Evolutionary conservation across 2,797 vertebrate genomes (phyloP).

Genomic region (Fundulus diaphanus): DNA sequence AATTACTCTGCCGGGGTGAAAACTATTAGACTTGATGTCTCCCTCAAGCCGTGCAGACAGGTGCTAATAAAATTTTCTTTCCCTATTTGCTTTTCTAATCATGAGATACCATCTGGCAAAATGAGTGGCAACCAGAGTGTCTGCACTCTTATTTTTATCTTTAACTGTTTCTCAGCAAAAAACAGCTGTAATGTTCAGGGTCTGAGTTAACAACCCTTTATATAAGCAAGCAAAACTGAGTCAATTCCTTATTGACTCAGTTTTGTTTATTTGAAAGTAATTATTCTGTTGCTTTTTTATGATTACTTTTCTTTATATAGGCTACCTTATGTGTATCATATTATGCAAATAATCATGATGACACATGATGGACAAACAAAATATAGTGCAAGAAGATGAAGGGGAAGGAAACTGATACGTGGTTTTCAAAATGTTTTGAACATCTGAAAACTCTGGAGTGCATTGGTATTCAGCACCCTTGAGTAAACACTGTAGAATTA

Average conservation of each 20-base stretch:
- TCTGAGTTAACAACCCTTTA: slow-evolving; percentile 18
- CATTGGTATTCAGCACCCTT: not conserved
- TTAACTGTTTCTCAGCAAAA: slow-evolving; percentile 24
- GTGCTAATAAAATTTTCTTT: slow-evolving; percentile 74
- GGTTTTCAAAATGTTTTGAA: not conserved
- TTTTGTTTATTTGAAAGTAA: not conserved
- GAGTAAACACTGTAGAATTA: not conserved
- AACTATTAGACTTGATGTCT: slow-evolving; percentile 75
- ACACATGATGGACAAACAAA: not conserved
- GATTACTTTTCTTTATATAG: no score
- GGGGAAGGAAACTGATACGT: not conserved
- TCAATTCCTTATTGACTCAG: not conserved
- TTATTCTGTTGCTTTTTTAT: not conserved
- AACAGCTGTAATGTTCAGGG: slow-evolving; percentile 5
- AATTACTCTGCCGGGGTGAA: slow-evolving; percentile 41
- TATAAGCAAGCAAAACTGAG: slow-evolving; percentile 2
- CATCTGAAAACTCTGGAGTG: not conserved
- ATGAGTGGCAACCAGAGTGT: slow-evolving; percentile 44
- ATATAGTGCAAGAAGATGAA: not conserved
- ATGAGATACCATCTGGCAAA: slow-evolving; percentile 76
- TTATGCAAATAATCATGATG: not conserved
- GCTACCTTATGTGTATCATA: no score
- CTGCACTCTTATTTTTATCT: slow-evolving; percentile 33
- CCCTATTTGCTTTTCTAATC: slow-evolving; percentile 74
- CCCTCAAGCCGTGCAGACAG: slow-evolving; percentile 70